phyloP scores from a whole-genome alignment of 2,888 invertebrate species.

The Vannuccia rotundouncinata region DNA sequence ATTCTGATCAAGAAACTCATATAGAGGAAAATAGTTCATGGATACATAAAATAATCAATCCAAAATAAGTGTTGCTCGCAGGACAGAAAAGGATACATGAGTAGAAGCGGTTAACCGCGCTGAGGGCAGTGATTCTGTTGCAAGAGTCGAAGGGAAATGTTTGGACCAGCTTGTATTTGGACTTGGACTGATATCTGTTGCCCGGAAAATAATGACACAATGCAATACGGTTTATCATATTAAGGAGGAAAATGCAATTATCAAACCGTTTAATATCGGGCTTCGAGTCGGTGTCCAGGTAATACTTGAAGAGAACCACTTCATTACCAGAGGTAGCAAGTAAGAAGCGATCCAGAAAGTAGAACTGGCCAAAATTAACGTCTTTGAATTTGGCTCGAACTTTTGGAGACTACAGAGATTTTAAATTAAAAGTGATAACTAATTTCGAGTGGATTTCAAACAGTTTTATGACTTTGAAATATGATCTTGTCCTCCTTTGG shows the following conservation, averaged over 20 bases:
- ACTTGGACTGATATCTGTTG: conserved; percentile 49
- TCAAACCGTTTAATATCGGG: conserved; percentile 50
- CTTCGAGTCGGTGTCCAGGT: conserved; percentile 48
- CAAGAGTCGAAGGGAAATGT: conserved; percentile 45
- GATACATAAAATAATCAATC: too few species aligned
- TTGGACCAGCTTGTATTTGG: conserved; percentile 50
- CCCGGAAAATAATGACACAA: not conserved
- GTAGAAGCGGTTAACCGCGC: conserved; percentile 52
- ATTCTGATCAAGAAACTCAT: too few species aligned
- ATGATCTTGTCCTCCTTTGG: too few species aligned
- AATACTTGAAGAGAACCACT: conserved; percentile 52
- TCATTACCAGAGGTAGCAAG: conserved; percentile 47
- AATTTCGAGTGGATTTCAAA: too few species aligned
- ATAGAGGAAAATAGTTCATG: too few species aligned
- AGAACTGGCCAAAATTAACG: conserved; percentile 51
- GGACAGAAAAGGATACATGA: conserved; percentile 50
- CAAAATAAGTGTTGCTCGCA: too few species aligned
- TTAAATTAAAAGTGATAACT: too few species aligned
- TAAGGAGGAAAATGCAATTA: not conserved
- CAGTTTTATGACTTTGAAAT: too few species aligned
- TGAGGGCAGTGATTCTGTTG: conserved; percentile 48
- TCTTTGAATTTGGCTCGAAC: too few species aligned
- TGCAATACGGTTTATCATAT: not conserved
- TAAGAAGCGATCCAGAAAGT: conserved; percentile 55
- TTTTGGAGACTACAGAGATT: too few species aligned